Base-by-base conservation (phyloP, 2,797 vertebrate genomes). In the Coregonus ussuriensis region DNA sequence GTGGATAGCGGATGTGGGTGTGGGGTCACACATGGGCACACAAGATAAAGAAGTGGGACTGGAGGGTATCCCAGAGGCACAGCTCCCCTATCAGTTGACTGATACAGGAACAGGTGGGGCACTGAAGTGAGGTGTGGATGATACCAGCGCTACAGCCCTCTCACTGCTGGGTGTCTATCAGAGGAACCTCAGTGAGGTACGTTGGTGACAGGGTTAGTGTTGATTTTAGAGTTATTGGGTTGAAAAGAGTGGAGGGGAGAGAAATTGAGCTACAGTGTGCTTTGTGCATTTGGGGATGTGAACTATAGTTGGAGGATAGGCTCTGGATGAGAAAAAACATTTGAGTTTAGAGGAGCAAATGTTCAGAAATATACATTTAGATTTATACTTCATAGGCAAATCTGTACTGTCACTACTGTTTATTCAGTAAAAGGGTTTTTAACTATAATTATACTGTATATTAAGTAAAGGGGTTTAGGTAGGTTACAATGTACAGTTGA, bases 21-120 rank as follows among this genome's bases (percentile, higher is more conserved):
- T 82, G 81, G 84, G 85, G 85, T 85, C 86, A 89, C 88, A 92
- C 90, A 89, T 91, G 91, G 86, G 87, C 4, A 71, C 52, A 5
- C 81, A 79, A 90, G 91, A 92, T 93, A 92, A 92, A 89, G 84
- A 87, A 86, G 87, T 80, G 76, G 84, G 83, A 88, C 87, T 88
- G 29, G 11, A 53, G 87, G 82, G 75, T 84, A 67, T 83, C 82
- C 87, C 70, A 78, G 69, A 79, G 78, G 86, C 80, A 7, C 74
- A 41, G 29, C 18, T 16, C 7, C 33, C 31, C 31, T 73, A 56
- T 59, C 31, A 18, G 52, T 29, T 53, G 82, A 74, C 86, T 86
- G 91, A 92, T 91, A 92, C 90, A 91, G 82, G 79, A 86, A 80
- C 89, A 89, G 87, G 88, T 87, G 85, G 81, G 87, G 84, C 72